Evolutionary conservation across 2,888 invertebrate genomes (phyloP).

Genomic region (Diloba caeruleocephala): DNA sequence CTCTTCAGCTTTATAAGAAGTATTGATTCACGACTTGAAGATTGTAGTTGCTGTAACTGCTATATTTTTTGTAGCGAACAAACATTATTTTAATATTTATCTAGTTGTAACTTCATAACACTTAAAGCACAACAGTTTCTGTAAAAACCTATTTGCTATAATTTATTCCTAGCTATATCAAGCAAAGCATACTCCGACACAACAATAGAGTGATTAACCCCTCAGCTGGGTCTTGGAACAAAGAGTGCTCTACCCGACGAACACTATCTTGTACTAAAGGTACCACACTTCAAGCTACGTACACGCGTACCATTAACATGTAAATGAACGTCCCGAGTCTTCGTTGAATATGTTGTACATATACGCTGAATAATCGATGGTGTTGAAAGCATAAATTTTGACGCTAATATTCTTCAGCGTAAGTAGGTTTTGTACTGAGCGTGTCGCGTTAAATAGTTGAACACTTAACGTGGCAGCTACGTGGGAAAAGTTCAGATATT

Average conservation of each 20-base stretch:
- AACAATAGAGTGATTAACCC: conserved; percentile 57
- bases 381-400: conserved; percentile 57
- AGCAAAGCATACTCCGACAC: conserved; percentile 39
- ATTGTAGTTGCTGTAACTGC: too few relatives aligned
- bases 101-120: too few relatives aligned
- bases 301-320: conserved; percentile 74
- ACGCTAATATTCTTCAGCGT: conserved; percentile 45
- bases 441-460: conserved; percentile 41
- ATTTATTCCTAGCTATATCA: conserved; percentile 37
- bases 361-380: conserved; percentile 63
- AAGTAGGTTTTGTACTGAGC: conserved; percentile 34
- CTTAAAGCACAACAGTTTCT: conserved; percentile 3
- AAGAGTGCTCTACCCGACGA: conserved; percentile 42
- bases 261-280: conserved; percentile 54
- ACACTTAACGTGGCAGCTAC: conserved; percentile 22
- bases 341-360: conserved; percentile 63
- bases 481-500: conserved; percentile 27
- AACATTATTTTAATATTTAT: too few relatives aligned
- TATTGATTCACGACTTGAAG: too few relatives aligned
- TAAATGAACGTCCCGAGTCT: conserved; percentile 78
- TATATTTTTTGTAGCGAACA: too few relatives aligned
- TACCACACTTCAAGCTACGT: conserved; percentile 46
- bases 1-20: too few relatives aligned
- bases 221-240: conserved; percentile 50
- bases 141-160: conserved; percentile 15